phyloP scores from a whole-genome alignment of 2,797 vertebrate genomes.

The Sebastes wilsoni region DNA sequence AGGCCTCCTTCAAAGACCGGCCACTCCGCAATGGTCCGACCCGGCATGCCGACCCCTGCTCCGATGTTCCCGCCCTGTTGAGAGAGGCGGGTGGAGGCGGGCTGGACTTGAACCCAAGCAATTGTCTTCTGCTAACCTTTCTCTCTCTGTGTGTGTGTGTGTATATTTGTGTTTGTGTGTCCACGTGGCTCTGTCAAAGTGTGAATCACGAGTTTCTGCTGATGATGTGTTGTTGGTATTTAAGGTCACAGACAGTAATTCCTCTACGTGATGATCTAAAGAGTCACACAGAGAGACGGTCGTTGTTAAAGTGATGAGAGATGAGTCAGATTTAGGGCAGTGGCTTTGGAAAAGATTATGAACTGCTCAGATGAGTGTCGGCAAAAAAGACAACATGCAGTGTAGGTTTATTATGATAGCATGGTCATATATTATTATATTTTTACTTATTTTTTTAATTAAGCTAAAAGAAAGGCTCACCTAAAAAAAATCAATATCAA shows the following conservation, averaged over 20 bases:
- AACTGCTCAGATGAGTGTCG: not conserved
- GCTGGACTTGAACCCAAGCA: slow-evolving; percentile 58
- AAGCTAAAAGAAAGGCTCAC: too few species aligned
- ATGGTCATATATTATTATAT: not conserved
- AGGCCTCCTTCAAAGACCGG: slow-evolving; percentile 72
- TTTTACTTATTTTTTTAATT: not conserved
- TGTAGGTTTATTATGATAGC: not conserved
- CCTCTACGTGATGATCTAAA: not conserved
- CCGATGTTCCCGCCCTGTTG: slow-evolving; percentile 63
- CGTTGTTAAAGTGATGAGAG: not conserved
- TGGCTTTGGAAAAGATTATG: slow-evolving; percentile 13
- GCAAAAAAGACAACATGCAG: not conserved
- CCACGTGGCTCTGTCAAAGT: slow-evolving; percentile 34
- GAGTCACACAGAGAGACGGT: not conserved
- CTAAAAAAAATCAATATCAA: too few species aligned
- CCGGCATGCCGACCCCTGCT: slow-evolving; percentile 70
- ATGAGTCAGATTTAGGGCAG: slow-evolving; percentile 18
- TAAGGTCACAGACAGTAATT: slow-evolving; percentile 18
- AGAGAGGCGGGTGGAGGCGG: slow-evolving; percentile 64
- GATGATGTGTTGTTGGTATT: slow-evolving; percentile 44
- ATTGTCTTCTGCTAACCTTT: slow-evolving; percentile 74
- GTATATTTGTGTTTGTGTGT: not conserved
- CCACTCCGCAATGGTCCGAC: slow-evolving; percentile 47
- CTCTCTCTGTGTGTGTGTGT: not conserved
- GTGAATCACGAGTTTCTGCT: slow-evolving; percentile 44